Evolutionary conservation across 1,140 invertebrate genomes (phyloP).

Genomic region (Pollicipes pollicipes): DNA sequence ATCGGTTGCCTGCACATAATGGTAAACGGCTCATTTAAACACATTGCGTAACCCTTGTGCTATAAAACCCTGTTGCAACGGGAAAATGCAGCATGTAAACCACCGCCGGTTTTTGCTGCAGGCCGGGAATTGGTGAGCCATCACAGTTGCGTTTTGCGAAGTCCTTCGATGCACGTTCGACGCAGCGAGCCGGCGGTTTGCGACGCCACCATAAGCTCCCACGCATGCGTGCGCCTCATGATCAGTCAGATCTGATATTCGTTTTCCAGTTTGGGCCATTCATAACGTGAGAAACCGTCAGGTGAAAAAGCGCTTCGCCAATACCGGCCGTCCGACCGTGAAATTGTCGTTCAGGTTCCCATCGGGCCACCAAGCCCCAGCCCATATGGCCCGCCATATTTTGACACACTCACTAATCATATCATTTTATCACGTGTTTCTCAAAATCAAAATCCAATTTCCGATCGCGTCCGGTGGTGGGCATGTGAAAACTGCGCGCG

Average conservation of each 20-base stretch:
- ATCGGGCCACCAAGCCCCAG: not conserved
- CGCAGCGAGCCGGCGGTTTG: too few species aligned
- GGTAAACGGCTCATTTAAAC: too few species aligned
- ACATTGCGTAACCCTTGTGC: too few species aligned
- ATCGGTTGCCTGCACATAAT: too few species aligned
- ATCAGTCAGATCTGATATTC: not conserved
- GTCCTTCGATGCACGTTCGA: too few species aligned
- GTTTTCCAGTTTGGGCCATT: not conserved
- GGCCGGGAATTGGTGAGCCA: too few species aligned
- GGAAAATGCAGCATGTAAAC: too few species aligned
- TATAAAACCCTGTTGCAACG: too few species aligned
- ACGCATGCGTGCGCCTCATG: too few species aligned
- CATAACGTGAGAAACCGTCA: not conserved
- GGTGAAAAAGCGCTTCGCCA: not conserved
- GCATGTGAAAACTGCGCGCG: not conserved
- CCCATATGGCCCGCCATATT: not conserved
- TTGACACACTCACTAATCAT: not conserved
- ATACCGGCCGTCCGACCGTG: not conserved
- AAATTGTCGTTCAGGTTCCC: not conserved
- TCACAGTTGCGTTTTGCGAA: too few species aligned
- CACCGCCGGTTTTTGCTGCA: too few species aligned
- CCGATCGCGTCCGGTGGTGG: not conserved
- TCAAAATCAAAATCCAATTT: constrained; percentile 2
- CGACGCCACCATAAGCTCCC: too few species aligned
- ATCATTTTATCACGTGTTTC: not conserved